Evolutionary conservation across 2,797 vertebrate species (phyloP), one percentile per base, ranked within the genome.

Genomic region (Sebastes minor): DNA sequence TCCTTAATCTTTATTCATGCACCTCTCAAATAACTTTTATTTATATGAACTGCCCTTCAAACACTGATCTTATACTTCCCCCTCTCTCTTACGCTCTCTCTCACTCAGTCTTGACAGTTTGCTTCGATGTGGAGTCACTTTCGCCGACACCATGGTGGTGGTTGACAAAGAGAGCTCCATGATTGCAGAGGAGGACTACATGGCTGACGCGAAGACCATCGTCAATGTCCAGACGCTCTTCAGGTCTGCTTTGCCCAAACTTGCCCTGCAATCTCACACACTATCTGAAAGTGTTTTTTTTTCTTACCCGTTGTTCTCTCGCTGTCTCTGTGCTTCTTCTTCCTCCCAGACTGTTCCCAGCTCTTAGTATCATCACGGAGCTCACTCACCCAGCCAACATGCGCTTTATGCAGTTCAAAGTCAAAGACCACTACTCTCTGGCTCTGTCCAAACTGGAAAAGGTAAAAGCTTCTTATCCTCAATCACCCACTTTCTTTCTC

Each of bases 351-450:
- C 88, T 97, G 80, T 97, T 97, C 59, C 96, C 96, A 22, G 95
- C 94, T 56, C 95, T 97, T 1, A 96, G 96, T 8, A 97, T 97
- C 82, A 97, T 97, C 85, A 97, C 96, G 0, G 96, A 97, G 90
- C 95, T 97, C 84, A 96, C 96, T 1, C 96, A 97, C 85, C 96
- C 96, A 0, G 96, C 96, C 80, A 97, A 97, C 92, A 97, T 97
- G 96, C 95, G 96, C 70, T 97, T 97, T 84, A 97, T 97, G 96
- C 96, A 97, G 92, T 97, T 97, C 87, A 95, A 96, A 92, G 96
- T 97, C 65, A 97, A 97, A 93, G 96, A 97, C 87, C 95, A 96
- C 80, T 96, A 96, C 82, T 97, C 96, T 8, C 91, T 96, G 77
- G 96, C 96, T 38, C 94, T 97, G 68, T 97, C 96, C 87, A 97